Base-by-base conservation (phyloP, 2,113 vertebrate species). In the Heterocephalus glaber region DNA sequence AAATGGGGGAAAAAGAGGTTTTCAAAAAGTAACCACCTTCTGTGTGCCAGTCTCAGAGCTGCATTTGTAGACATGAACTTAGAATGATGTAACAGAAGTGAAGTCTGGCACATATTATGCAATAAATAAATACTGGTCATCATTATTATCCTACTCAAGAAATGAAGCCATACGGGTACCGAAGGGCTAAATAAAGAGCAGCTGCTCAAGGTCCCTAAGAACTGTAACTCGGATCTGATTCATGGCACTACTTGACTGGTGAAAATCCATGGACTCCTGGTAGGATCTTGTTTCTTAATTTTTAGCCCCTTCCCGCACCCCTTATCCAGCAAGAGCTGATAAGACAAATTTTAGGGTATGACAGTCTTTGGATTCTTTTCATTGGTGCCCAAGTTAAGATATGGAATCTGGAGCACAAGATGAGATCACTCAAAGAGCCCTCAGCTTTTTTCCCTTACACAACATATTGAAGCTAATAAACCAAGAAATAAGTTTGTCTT, bases 401-500 rank as follows among this genome's bases (percentile, higher is more conserved):
- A 24, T 94, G 5, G 41, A 28, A 66, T 96, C 24, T 68, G 28
- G 52, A 88, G 56, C 30, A 82, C 49, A 94, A 95, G 41, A 22
- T 49, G 28, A 35, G n/a, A 11, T 61, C 16, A 11, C 41, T 89
- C 54, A 41, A 65, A 58, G 38, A 90, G 9, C 47, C 81, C 54
- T 77, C 7, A 30, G 3, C 65, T 86, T 30, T 41, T 54, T 88
- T 77, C 3, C 44, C n/a, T 58, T 86, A n/a, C 7, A 58, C 66
- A 93, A 52, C 33, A 79, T 91, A 60, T 3, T 44, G 20, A 92
- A 94, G 56, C 41, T 89, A 63, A 92, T 79, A 94, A 94, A 33
- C 65, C 60, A 93, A 84, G 76, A 80, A 89, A 95, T 92, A 83
- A 76, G 61, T 94, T 86, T 93, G 17, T 80, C 79, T 80, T 95